phyloP scores from a whole-genome alignment of 2,888 invertebrate genomes.

The Sacculina carcini region DNA sequence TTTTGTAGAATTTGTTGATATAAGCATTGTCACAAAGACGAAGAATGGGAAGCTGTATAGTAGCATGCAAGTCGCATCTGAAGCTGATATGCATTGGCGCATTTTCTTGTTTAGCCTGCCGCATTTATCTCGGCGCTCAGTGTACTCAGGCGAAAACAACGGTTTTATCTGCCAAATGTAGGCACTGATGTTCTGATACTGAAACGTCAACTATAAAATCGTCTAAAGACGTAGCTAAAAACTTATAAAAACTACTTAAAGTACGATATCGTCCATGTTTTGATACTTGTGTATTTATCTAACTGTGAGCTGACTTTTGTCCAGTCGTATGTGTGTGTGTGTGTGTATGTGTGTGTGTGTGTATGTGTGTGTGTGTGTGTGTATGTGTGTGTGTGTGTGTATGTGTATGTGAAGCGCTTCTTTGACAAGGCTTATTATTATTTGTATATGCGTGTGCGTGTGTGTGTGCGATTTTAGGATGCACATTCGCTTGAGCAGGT shows the following conservation, averaged over 20 bases:
- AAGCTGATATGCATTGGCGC: no score
- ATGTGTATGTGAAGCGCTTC: neutral
- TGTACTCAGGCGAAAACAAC: no score
- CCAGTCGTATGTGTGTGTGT: neutral
- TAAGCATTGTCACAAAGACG: no score
- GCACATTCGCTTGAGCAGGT: slow-evolving; percentile 76
- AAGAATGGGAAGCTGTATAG: no score
- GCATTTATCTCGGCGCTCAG: no score
- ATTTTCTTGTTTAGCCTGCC: no score
- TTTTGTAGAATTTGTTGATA: no score
- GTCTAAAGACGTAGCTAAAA: neutral
- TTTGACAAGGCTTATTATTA: neutral
- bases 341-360: neutral
- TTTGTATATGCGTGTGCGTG: neutral
- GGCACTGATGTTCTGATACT: no score
- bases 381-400: neutral
- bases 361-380: neutral
- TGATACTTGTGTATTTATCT: neutral
- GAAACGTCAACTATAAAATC: neutral
- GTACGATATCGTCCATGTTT: neutral
- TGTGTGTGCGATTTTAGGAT: slow-evolving; percentile 27
- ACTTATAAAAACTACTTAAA: neutral
- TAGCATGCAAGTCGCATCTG: no score
- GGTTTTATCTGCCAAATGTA: no score
- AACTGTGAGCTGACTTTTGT: neutral